These are phyloP conservation scores for Calephelis perditalis DNA, from an alignment of 2,888 invertebrate genomes.

Conservation along the genomic window DNA sequence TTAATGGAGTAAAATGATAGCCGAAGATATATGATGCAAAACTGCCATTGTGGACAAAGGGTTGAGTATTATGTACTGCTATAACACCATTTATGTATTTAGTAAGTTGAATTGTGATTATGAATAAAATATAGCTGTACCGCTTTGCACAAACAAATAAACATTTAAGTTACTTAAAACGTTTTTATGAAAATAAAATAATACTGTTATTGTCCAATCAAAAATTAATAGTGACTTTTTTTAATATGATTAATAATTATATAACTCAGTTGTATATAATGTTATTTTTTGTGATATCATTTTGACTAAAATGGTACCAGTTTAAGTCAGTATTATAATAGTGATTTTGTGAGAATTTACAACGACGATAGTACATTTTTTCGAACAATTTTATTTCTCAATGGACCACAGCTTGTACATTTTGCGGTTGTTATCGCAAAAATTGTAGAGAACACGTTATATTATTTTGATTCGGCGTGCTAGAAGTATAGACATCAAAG, in stretches of 20 bases:
- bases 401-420: conserved; percentile 19
- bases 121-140: conserved; percentile 11
- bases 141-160: conserved; percentile 22
- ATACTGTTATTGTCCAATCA: conserved; percentile 1
- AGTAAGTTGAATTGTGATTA: conserved; percentile 13
- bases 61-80: conserved; percentile 17
- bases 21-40: conserved; percentile 50
- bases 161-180: conserved; percentile 23
- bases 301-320: conserved; percentile 48
- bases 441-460: too few species aligned
- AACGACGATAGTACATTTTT: conserved; percentile 65
- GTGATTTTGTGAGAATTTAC: conserved; percentile 70
- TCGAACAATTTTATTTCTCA: conserved; percentile 38
- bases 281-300: conserved; percentile 16
- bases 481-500: too few species aligned
- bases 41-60: conserved; percentile 40
- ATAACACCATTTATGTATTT: conserved; percentile 14
- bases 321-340: conserved; percentile 68
- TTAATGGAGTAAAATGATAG: conserved; percentile 37
- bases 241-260: not conserved
- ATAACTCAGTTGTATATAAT: conserved; percentile 15
- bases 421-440: too few species aligned
- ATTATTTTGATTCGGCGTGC: too few species aligned
- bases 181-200: not conserved
- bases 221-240: conserved; percentile 20